phyloP scores from a whole-genome alignment of 2,113 vertebrate genomes.

The Cololabis saira region DNA sequence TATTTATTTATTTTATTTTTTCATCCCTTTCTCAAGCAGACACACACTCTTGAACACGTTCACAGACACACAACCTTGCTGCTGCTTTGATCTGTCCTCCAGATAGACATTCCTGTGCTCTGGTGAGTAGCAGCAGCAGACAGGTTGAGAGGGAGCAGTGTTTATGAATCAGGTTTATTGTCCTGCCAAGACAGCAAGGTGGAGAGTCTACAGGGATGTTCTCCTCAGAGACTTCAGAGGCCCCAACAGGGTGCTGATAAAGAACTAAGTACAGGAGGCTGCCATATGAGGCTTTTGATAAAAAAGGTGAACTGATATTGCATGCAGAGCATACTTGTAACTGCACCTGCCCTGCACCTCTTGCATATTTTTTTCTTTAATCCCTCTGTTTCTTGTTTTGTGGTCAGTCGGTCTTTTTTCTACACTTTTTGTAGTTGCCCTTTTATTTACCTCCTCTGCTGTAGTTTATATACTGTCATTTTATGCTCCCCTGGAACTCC shows the following conservation, averaged over 20 bases:
- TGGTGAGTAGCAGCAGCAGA: conserved; percentile 49
- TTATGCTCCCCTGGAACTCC: no score
- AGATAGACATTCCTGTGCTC: conserved; percentile 68
- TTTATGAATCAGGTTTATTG: conserved; percentile 72
- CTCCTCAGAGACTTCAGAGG: conserved; percentile 40
- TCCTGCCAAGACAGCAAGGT: conserved; percentile 46
- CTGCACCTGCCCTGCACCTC: background rate
- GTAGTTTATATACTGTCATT: no score
- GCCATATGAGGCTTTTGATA: conserved; percentile 5
- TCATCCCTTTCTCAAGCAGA: background rate
- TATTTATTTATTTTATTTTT: background rate
- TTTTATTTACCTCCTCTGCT: no score
- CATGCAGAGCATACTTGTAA: conserved; percentile 42
- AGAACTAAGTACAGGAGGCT: conserved; percentile 37
- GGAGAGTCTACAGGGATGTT: conserved; percentile 7
- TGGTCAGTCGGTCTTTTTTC: no score
- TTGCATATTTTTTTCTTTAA: background rate
- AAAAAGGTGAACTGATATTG: conserved; percentile 38
- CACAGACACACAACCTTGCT: background rate
- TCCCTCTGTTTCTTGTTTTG: no score
- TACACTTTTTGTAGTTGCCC: no score
- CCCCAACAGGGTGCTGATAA: conserved; percentile 31
- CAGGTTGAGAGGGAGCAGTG: conserved; percentile 39
- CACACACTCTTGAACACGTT: background rate
- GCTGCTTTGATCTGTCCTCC: conserved; percentile 63